phyloP scores from a whole-genome alignment of 2,797 vertebrate species.

The Rhinella marina region DNA sequence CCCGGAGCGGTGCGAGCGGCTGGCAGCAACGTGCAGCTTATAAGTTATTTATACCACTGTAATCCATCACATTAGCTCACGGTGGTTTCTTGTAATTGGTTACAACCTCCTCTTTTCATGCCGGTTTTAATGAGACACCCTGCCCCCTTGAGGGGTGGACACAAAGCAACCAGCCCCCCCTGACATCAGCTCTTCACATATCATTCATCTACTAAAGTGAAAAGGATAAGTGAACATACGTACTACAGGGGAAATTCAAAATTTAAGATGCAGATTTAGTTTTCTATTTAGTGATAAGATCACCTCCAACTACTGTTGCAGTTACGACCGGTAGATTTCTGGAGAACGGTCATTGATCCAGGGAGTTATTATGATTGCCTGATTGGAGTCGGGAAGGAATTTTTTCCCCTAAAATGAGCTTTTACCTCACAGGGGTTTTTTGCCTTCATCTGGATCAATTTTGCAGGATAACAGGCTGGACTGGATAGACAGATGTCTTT shows the following conservation, averaged over 20 bases:
- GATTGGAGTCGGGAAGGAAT: no score
- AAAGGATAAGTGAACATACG: background rate
- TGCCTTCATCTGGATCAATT: no score
- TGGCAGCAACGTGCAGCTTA: background rate
- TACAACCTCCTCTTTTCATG: conserved; percentile 8
- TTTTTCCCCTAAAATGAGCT: no score
- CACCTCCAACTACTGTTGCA: no score
- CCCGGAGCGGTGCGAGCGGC: background rate
- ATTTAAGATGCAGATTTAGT: no score
- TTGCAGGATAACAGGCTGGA: no score
- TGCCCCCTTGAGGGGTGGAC: background rate
- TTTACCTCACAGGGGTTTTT: no score
- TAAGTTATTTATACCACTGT: conserved; percentile 38
- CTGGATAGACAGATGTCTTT: no score
- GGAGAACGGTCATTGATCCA: no score
- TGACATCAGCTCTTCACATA: background rate
- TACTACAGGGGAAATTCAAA: background rate
- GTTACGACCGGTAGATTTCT: no score
- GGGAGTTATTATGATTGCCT: no score
- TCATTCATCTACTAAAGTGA: no score
- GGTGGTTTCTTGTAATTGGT: background rate
- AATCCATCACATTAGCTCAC: conserved; percentile 30
- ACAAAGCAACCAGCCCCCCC: background rate
- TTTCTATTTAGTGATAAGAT: background rate
- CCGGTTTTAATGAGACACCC: background rate